A percentile compares a stretch with the other conserved stretches of the same genome.
Conservation (phyloP, 2,888 invertebrate genomes). For the Lithophane semibrunnea region DNA sequence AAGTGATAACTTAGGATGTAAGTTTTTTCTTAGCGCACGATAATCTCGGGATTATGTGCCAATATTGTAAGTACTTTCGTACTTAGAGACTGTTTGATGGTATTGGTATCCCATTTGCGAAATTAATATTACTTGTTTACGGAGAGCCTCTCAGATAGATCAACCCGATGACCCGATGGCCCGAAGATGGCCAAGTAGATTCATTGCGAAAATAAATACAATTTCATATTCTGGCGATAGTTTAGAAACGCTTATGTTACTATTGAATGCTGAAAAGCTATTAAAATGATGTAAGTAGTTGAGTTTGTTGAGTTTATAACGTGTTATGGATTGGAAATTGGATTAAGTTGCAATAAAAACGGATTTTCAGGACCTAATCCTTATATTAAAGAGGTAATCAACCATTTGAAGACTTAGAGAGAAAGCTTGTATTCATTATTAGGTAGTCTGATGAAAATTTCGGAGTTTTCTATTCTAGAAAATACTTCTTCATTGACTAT, state of each 20-base stretch:
- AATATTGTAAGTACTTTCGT: constrained; percentile 28
- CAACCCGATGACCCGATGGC: neutral
- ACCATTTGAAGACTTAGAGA: neutral
- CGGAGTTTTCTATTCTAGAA: neutral
- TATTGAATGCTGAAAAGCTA: neutral
- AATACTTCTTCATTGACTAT: neutral
- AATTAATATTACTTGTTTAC: constrained; percentile 37
- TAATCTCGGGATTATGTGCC: constrained; percentile 38
- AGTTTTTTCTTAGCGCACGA: constrained; percentile 30
- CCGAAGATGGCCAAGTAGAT: neutral
- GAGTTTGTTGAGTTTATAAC: neutral
- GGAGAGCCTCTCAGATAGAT: neutral
- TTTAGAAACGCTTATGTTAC: neutral
- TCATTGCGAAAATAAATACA: neutral
- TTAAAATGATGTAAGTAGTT: neutral
- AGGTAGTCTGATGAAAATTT: neutral
- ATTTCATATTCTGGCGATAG: neutral
- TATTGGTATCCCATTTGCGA: constrained; percentile 29
- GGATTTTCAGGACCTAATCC: neutral
- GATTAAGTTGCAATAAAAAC: constrained; percentile 6
- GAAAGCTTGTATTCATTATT: neutral
- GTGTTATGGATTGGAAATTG: neutral
- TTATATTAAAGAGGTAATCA: neutral
- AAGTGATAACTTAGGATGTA: constrained; percentile 24
- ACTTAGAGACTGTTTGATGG: constrained; percentile 15